Evolutionary conservation across 1,140 invertebrate genomes (phyloP), one percentile per base, ranked within the genome.

Genomic region (Aphaenogaster ashmeadi): DNA sequence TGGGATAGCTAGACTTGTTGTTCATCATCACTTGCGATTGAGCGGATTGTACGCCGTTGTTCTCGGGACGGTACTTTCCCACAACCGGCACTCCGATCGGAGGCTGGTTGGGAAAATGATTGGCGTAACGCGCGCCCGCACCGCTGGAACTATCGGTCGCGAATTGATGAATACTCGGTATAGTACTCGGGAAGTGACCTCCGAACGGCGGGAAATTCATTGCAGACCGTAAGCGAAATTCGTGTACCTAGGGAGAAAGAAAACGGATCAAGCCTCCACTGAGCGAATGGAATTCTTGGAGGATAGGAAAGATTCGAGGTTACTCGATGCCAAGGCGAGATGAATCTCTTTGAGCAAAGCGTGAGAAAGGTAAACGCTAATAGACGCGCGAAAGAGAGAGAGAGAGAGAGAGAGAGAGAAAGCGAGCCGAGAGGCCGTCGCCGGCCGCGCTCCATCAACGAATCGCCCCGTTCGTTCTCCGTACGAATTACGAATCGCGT

Each of bases 121-220:
- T 95, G 54, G 94, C 94, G 89, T 95, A 95, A 58, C 95, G 93
- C 54, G 95, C 93, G 84, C 94, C 94, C 41, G 94, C 94, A 91
- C 95, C 93, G 44, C 94, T 93, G 85, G 95, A 95, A 89, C 96
- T 95, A 90, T 96, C 96, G 60, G 95, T 94, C 80, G 96, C 95
- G 90, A 97, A 97, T 91, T 97, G 97, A 94, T 97, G 97, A 86
- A 97, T 97, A 81, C 96, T 96, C 66, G 96, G 96, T 92, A 97
- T 96, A 56, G 96, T 95, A 89, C 96, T 95, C 83, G 96, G 96
- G 94, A 97, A 97, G 87, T 97, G 96, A 89, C 96, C 96, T 92
- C 96, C 96, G 92, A 97, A 97, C 88, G 96, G 96, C 92, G 97
- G 96, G 93, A 97, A 97, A 96, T 97, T 97, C 97, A 97, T 97